Conservation (phyloP, 2,888 invertebrate genomes). For the Anarsia innoxiella region DNA sequence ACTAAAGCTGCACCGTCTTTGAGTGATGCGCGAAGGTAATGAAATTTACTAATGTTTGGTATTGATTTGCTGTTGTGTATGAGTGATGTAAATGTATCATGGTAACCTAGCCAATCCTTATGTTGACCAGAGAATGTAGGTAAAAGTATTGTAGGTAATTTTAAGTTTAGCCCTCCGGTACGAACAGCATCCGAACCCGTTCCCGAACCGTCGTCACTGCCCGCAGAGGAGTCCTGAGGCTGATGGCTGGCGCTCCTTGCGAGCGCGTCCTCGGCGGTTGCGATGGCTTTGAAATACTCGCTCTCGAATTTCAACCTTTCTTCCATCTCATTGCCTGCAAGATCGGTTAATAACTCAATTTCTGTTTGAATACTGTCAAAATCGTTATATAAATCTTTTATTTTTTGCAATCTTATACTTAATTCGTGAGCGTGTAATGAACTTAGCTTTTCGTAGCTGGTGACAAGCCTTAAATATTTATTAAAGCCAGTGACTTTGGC, state of each 20-base stretch:
- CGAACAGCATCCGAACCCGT: conserved; percentile 11
- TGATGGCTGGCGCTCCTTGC: too few species aligned
- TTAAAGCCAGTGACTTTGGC: background rate
- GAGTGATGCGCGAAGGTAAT: conserved; percentile 14
- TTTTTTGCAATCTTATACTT: conserved; percentile 10
- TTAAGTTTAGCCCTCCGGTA: conserved; percentile 11
- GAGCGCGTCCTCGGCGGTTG: conserved; percentile 12
- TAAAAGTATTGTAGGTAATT: conserved; percentile 14
- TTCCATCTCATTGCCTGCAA: conserved; percentile 12
- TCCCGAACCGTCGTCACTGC: conserved; percentile 8
- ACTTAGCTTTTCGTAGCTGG: background rate
- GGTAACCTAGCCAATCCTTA: conserved; percentile 18
- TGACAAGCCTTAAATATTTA: background rate
- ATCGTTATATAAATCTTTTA: conserved; percentile 13
- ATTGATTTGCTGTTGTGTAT: conserved; percentile 12
- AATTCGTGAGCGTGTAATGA: background rate
- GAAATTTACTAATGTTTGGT: conserved; percentile 16
- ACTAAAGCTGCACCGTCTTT: conserved; percentile 14
- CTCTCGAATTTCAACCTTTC: conserved; percentile 14
- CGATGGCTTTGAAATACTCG: conserved; percentile 12
- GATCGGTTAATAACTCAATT: conserved; percentile 13
- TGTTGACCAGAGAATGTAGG: conserved; percentile 14
- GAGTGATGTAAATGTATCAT: conserved; percentile 14
- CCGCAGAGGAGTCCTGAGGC: background rate
- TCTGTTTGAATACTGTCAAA: conserved; percentile 13